Evolutionary conservation across 23 tunicate genomes (phyloP), one percentile per base, ranked within the genome.

Genomic region (Trididemnum clinides): DNA sequence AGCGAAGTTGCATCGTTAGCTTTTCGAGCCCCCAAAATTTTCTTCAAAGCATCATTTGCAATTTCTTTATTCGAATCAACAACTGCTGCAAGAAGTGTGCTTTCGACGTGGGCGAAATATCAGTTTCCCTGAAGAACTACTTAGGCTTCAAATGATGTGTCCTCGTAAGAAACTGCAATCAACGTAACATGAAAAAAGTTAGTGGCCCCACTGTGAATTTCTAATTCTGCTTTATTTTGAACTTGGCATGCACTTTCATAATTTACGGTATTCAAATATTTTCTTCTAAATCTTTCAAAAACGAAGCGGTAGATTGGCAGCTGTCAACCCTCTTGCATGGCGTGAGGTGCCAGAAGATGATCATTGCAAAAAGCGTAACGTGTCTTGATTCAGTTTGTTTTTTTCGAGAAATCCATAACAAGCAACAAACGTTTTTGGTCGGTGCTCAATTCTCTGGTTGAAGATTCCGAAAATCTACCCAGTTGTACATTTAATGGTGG

Each of bases 301-400:
- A n/a, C 66, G 25, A 59, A 59, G 66, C 25, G 22, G 22, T 59
- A 4, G 66, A 59, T 59, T 59, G 66, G 66, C 66, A n/a, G 66
- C 22, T n/a, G 66, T 59, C 66, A 59, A n/a, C 66, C 66, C 20
- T 59, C 66, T 59, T 59, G 66, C 66, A 59, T 59, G 66, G 25
- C 22, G 66, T 59, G 22, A 10, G 25, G 25, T 59, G 3, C 66
- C 66, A 59, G 25, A 28, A 59, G 66, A 59, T n/a, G 66, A 59
- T 59, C 66, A 19, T 59, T 59, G 66, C 25, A 59, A 59, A n/a
- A 10, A 59, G 5, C 66, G 22, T 28, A 59, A n/a, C 25, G 20
- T 15, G 66, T 59, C 66, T 59, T 59, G 66, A 59, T 59, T n/a
- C 66, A 59, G 66, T n/a, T 59, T 59, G 66, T 59, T n/a, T 59